Percentiles rank a stretch among this genome's conserved stretches.
Evolutionary conservation across 2,797 vertebrate genomes (phyloP).

Genomic region (Silurus aristotelis): DNA sequence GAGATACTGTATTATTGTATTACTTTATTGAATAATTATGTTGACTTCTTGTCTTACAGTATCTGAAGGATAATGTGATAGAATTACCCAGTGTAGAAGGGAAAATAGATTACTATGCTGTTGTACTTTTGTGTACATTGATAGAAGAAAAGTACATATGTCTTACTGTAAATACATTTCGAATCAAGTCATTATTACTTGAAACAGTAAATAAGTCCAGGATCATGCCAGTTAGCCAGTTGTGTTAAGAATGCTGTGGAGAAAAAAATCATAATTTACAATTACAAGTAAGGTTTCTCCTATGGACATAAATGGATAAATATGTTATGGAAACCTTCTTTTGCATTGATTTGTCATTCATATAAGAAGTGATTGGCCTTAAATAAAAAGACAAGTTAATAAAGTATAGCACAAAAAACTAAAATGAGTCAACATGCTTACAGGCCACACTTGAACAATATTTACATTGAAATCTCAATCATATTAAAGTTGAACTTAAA

Average conservation of each 20-base stretch:
- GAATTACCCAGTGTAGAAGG: not conserved
- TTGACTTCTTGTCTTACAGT: constrained; percentile 3
- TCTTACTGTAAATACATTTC: not conserved
- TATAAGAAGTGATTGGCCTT: not conserved
- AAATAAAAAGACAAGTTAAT: not conserved
- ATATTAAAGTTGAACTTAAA: not conserved
- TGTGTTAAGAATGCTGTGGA: not conserved
- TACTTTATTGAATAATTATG: constrained; percentile 29
- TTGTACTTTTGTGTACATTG: not conserved
- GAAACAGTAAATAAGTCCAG: too few species aligned
- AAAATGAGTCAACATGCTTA: not conserved
- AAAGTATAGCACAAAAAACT: not conserved
- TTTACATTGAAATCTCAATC: not conserved
- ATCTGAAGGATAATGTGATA: not conserved
- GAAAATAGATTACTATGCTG: not conserved
- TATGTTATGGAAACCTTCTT: not conserved
- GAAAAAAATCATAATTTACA: not conserved
- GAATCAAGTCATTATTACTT: not conserved
- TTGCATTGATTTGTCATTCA: not conserved
- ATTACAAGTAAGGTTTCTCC: not conserved
- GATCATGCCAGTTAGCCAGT: not conserved
- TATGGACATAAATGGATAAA: not conserved
- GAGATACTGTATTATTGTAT: not conserved
- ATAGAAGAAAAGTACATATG: not conserved
- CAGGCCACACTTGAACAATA: not conserved